Evolutionary conservation across 2,888 invertebrate genomes (phyloP), one percentile per base, ranked within the genome.

Genomic region (Horisme vitalbata): DNA sequence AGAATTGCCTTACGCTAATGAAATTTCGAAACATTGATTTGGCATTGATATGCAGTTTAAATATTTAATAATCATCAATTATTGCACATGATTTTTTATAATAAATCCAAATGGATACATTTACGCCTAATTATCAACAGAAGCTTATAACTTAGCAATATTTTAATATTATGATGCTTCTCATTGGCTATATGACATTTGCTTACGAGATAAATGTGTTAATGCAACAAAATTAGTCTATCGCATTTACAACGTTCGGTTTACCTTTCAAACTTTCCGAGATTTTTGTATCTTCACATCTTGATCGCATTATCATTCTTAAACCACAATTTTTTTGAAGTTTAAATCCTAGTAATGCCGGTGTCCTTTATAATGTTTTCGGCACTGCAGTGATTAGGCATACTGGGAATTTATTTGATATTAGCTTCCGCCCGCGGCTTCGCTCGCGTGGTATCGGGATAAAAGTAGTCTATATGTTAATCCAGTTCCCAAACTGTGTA

Each of bases 1-100:
- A 15, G 18, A 37, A 30, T 31, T 24, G n/a, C n/a, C 41, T 36
- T 37, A 50, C 37, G 49, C 52, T 58, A 62, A 59, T 60, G 61
- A 55, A 71, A 65, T 69, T 75, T 72, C 67, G 68, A 80, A 75
- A 75, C 72, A 71, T 77, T 72, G 71, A 75, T 83, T 83, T 85
- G 83, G 83, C 80, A 77, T 83, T 83, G 86, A 86, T 86, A 87
- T 87, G 87, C 83, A 74, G 66, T 65, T 55, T 67, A 68, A 64
- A 75, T 75, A 71, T 71, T n/a, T 71, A 67, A 66, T 75, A 72
- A 67, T 70, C 62, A 70, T 74, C 68, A 71, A 71, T 79, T 87
- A 86, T 86, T 85, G 87, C 86, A 87, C 86, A 76, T 71, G 64
- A 66, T 63, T 68, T n/a, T 72, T 65, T 68, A 74, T 57, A 76